Evolutionary conservation across 1,140 invertebrate genomes (phyloP).

Genomic region (Tetragonula clypearis): DNA sequence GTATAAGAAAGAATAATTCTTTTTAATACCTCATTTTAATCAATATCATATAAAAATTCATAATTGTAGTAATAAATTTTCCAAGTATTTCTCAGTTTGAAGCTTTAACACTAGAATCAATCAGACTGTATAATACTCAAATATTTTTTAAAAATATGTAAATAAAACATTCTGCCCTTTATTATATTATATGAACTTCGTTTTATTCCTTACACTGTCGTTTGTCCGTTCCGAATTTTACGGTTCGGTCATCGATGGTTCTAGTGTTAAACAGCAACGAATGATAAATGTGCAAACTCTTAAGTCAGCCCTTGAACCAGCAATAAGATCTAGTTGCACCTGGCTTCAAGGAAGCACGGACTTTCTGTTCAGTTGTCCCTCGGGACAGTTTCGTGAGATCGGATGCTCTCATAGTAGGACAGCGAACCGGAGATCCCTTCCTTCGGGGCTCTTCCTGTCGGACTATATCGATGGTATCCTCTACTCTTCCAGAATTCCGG

Average conservation of each 20-base stretch:
- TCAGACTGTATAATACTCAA: too few relatives aligned
- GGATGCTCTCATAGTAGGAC: slow-evolving; percentile 45
- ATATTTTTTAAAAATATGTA: too few relatives aligned
- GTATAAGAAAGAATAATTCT: not conserved
- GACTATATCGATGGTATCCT: slow-evolving; percentile 36
- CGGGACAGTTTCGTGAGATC: slow-evolving; percentile 39
- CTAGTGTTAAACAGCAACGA: not conserved
- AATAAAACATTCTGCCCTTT: too few relatives aligned
- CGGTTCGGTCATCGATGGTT: too few relatives aligned
- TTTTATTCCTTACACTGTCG: too few relatives aligned
- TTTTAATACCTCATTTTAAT: too few relatives aligned
- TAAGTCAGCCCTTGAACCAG: slow-evolving; percentile 42
- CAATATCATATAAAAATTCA: too few relatives aligned
- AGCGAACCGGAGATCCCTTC: slow-evolving; percentile 50
- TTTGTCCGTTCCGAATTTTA: too few relatives aligned
- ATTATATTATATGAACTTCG: too few relatives aligned
- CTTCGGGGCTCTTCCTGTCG: slow-evolving; percentile 54
- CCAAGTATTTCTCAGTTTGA: too few relatives aligned
- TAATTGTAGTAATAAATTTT: too few relatives aligned
- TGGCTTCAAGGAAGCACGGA: slow-evolving; percentile 21
- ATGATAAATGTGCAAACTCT: slow-evolving; percentile 11
- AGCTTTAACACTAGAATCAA: too few relatives aligned
- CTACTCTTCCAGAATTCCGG: slow-evolving; percentile 54
- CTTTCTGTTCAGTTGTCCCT: slow-evolving; percentile 48
- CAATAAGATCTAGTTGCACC: slow-evolving; percentile 18